phyloP scores from a whole-genome alignment of 2,113 vertebrate genomes.

The Gymnobelideus leadbeateri region DNA sequence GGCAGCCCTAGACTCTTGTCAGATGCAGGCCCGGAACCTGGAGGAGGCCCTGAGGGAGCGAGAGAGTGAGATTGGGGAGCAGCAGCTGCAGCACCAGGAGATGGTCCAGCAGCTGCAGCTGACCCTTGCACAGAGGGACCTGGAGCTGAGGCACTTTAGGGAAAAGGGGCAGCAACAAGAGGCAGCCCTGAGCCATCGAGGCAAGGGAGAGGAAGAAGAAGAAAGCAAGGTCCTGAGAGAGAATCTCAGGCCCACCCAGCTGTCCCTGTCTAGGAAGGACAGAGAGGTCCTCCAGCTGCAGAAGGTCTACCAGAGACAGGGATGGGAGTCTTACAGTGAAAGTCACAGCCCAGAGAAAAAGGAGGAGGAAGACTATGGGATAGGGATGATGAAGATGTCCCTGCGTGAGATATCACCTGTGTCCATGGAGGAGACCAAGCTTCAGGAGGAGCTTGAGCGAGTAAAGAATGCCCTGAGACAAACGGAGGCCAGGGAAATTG shows the following conservation, averaged over 20 bases:
- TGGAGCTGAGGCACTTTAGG: slow-evolving; percentile 61
- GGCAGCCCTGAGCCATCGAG: slow-evolving; percentile 47
- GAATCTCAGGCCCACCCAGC: slow-evolving; percentile 64
- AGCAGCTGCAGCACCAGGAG: slow-evolving; percentile 60
- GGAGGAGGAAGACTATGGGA: not conserved
- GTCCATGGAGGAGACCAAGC: slow-evolving; percentile 62
- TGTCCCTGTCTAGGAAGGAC: slow-evolving; percentile 68
- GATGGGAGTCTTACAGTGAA: slow-evolving; percentile 42
- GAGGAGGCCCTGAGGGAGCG: slow-evolving; percentile 66
- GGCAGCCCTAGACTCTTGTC: slow-evolving; percentile 72
- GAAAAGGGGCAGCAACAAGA: slow-evolving; percentile 66
- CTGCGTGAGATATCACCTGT: slow-evolving; percentile 63
- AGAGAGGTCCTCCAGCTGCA: slow-evolving; percentile 79
- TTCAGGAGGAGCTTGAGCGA: slow-evolving; percentile 72
- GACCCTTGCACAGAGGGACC: slow-evolving; percentile 55
- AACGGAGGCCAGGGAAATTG: slow-evolving; percentile 80
- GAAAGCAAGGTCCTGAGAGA: slow-evolving; percentile 55
- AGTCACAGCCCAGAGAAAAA: slow-evolving; percentile 33
- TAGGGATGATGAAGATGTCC: slow-evolving; percentile 51
- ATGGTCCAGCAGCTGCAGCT: slow-evolving; percentile 68
- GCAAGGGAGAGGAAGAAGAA: slow-evolving; percentile 52
- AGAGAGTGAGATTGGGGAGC: slow-evolving; percentile 65
- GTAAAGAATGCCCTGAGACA: slow-evolving; percentile 74
- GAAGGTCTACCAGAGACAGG: slow-evolving; percentile 59
- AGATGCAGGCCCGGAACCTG: slow-evolving; percentile 68